phyloP scores from a whole-genome alignment of 2,888 invertebrate species.

The Sinopyrophorus schimmeli region DNA sequence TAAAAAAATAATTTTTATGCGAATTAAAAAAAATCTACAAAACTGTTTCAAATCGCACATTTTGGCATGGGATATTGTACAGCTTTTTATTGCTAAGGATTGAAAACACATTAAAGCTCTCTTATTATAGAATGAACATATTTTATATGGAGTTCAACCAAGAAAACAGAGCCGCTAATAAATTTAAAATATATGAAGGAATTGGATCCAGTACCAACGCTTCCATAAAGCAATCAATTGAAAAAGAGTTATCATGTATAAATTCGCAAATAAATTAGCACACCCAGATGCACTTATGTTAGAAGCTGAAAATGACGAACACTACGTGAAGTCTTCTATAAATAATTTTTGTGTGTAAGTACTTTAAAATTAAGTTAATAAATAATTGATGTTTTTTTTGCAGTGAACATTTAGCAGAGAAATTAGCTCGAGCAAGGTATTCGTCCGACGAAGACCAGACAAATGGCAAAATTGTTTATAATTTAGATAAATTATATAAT shows the following conservation, averaged over 20 bases:
- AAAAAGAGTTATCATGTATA: constrained; percentile 21
- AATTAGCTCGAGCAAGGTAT: constrained; percentile 18
- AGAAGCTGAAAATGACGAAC: constrained; percentile 26
- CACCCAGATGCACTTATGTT: constrained; percentile 35
- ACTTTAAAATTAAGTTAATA: no score
- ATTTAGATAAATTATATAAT: constrained; percentile 26
- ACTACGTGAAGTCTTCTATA: constrained; percentile 23
- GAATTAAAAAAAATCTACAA: no score
- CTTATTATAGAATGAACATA: constrained; percentile 4
- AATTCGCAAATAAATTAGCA: constrained; percentile 30
- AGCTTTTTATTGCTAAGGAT: no score
- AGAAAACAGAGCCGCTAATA: neutral
- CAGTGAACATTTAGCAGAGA: constrained; percentile 25
- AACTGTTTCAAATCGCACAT: no score
- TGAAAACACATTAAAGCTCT: no score
- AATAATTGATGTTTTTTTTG: constrained; percentile 3
- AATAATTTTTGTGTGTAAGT: constrained; percentile 29
- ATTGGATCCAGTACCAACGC: neutral
- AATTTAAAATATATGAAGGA: constrained; percentile 6
- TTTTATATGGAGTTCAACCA: constrained; percentile 6
- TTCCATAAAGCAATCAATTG: constrained; percentile 13
- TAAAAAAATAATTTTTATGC: no score
- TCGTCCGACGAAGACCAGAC: constrained; percentile 17
- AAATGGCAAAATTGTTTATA: constrained; percentile 30
- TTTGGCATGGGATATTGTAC: no score